Evolutionary conservation across 2,888 invertebrate genomes (phyloP).

Genomic region (Trimorus sp.): DNA sequence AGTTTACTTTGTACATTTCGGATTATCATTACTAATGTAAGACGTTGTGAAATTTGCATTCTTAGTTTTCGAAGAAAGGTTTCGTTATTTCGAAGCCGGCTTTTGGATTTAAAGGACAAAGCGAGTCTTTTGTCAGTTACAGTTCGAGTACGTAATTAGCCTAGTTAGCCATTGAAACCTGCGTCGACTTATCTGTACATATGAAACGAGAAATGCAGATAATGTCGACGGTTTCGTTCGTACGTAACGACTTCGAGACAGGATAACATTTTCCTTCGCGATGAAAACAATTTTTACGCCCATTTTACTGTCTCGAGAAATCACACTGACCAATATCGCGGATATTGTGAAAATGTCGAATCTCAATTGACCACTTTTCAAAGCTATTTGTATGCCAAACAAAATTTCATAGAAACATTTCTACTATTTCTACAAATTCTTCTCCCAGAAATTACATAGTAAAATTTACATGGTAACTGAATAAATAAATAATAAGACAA

Average conservation of each 20-base stretch:
- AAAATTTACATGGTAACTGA: no score
- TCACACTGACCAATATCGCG: neutral
- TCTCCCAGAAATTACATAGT: no score
- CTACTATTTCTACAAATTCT: no score
- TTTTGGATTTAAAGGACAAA: conserved; percentile 34
- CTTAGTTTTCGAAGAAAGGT: neutral
- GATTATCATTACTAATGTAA: no score
- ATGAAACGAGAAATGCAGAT: conserved; percentile 56
- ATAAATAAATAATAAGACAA: no score
- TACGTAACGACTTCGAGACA: conserved; percentile 24
- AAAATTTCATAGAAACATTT: no score
- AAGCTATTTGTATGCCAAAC: no score
- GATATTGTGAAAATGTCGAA: no score
- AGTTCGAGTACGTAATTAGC: conserved; percentile 48
- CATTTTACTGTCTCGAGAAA: conserved; percentile 16
- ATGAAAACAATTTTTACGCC: conserved; percentile 24
- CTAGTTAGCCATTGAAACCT: conserved; percentile 44
- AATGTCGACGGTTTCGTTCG: conserved; percentile 21
- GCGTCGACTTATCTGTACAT: conserved; percentile 44
- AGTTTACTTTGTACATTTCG: no score
- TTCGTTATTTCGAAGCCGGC: conserved; percentile 2
- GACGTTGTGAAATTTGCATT: no score
- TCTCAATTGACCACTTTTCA: no score
- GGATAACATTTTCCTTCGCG: conserved; percentile 19
- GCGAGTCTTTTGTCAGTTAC: conserved; percentile 21